Evolutionary conservation across 2,797 vertebrate species (phyloP), one percentile per base, ranked within the genome.

Genomic region (Darevskia mixta): DNA sequence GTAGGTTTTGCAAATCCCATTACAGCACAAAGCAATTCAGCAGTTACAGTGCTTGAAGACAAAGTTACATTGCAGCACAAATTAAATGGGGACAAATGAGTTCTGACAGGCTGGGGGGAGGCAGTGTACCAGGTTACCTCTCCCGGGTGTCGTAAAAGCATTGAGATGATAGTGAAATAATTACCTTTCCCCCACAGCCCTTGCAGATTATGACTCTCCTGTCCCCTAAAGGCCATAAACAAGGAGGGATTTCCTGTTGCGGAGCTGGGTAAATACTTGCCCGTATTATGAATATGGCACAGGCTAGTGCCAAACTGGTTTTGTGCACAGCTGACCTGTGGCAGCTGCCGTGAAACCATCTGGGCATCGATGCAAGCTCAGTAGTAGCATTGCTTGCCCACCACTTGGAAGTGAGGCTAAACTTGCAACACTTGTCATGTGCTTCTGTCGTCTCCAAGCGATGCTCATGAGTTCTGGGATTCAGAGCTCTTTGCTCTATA

Each of bases 111-210:
- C 67, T 0, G 8, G 83, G 88, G 89, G 79, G 86, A 88, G 82
- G 88, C 90, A 81, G 79, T 85, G 87, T 32, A 83, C 79, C 85
- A 9, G 66, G 78, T 81, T 80, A 83, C 75, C 92, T 94, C 89
- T 92, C 35, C 9, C 6, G 86, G 83, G 43, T 87, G 82, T 15
- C 78, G 0, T 82, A 88, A 87, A 88, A 94, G 92, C 75, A 90
- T 85, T 0, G 41, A 81, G 1, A 78, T 45, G 64, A 82, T 82
- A 81, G 67, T 89, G 89, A 89, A 90, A 41, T 88, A 87, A 92
- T 89, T 93, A 78, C 0, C 45, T 15, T 82, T 71, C 1, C 8
- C 20, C 25, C 3, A 23, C 49, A 8, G 45, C n/a, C 29, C 43
- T 18, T 35, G 41, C 25, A 20, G n/a, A 0, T 17, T 64, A 20